A percentile compares a stretch with the other conserved stretches of the same genome.
Conservation (phyloP, 2,888 invertebrate species). For the Eupithecia abbreviata region DNA sequence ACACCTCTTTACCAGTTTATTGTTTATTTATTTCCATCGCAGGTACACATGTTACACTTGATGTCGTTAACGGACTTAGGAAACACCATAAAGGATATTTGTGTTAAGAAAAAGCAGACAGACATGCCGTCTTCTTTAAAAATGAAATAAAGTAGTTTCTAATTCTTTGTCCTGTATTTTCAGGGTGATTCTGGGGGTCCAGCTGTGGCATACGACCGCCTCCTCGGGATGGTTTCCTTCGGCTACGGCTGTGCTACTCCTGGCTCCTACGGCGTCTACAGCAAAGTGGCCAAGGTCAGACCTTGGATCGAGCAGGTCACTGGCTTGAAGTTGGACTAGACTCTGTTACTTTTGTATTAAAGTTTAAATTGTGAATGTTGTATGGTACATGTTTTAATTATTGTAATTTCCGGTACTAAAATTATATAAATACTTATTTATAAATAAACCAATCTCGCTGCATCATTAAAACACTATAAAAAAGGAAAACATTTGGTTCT, state of each 20-base stretch:
- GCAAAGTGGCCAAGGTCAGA: constrained; percentile 74
- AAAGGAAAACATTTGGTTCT: background rate
- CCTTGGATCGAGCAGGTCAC: constrained; percentile 70
- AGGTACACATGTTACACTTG: no score
- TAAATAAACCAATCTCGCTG: background rate
- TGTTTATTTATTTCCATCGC: no score
- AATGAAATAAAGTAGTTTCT: no score
- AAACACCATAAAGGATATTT: no score
- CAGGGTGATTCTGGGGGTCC: constrained; percentile 81
- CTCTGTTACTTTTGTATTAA: background rate
- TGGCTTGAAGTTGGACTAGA: constrained; percentile 60
- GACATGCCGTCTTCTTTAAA: no score
- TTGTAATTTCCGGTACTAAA: background rate
- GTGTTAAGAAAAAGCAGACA: no score
- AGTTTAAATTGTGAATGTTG: background rate
- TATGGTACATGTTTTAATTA: background rate
- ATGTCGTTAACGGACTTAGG: no score
- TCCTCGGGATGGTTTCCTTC: constrained; percentile 77
- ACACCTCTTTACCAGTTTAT: no score
- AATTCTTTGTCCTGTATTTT: constrained; percentile 33
- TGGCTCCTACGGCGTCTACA: constrained; percentile 75
- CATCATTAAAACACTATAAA: background rate
- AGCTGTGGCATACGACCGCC: constrained; percentile 66
- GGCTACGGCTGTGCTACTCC: constrained; percentile 79
- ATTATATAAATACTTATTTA: background rate